Evolutionary conservation across 2,888 invertebrate species (phyloP).

Genomic region (Meta bourneti): DNA sequence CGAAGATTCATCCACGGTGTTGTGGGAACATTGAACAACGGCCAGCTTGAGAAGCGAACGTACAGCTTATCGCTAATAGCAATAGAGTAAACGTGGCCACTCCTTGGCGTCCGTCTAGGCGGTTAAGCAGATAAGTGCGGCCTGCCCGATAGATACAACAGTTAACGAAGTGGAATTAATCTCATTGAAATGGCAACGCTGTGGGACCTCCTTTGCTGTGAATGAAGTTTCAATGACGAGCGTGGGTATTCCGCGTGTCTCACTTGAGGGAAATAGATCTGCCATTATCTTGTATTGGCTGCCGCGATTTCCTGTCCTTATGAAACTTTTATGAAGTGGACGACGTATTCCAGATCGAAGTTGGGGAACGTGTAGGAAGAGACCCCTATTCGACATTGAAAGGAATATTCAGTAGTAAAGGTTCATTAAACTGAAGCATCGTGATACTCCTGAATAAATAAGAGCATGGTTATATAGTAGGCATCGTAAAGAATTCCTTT

Average conservation of each 20-base stretch:
- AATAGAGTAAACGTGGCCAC: neutral
- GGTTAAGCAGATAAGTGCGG: neutral
- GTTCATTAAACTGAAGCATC: too few relatives aligned
- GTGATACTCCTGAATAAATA: too few relatives aligned
- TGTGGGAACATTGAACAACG: neutral
- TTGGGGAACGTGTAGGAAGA: neutral
- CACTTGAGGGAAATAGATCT: neutral
- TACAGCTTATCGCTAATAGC: neutral
- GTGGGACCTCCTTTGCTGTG: neutral
- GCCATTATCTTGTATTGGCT: neutral
- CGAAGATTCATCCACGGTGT: too few relatives aligned
- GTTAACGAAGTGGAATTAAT: conserved; percentile 52
- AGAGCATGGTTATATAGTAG: too few relatives aligned
- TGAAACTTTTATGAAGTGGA: neutral
- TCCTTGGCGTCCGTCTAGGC: neutral
- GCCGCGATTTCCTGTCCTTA: neutral
- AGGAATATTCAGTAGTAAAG: too few relatives aligned
- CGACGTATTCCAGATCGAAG: neutral
- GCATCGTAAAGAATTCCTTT: too few relatives aligned
- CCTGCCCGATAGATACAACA: neutral
- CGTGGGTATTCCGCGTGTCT: conserved; percentile 27
- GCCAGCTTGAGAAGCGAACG: neutral
- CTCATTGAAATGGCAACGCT: conserved; percentile 35
- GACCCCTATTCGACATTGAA: too few relatives aligned
- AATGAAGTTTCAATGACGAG: conserved; percentile 42